Evolutionary conservation across 64 coral and sea anemone genomes (phyloP).

Genomic region (Stichodactyla mertensii): DNA sequence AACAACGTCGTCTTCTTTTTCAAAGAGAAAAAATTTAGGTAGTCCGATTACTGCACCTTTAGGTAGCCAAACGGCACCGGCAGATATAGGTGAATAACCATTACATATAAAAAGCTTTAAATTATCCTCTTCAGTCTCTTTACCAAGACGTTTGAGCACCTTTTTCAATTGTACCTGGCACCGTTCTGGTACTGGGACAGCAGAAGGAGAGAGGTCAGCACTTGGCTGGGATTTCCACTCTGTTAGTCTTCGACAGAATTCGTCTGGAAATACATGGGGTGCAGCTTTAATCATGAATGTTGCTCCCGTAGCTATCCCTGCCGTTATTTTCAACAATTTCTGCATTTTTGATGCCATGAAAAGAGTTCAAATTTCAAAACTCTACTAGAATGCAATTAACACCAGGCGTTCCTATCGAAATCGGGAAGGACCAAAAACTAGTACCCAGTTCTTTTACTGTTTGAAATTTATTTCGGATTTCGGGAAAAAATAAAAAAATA

Average conservation of each 20-base stretch:
- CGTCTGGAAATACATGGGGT: conserved; percentile 43
- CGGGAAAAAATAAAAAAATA: neutral
- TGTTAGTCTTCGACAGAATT: conserved; percentile 16
- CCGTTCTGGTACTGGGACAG: conserved; percentile 3
- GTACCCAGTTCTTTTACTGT: neutral
- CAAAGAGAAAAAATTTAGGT: conserved; percentile 73
- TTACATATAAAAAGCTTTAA: conserved; percentile 78
- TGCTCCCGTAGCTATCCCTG: conserved; percentile 24
- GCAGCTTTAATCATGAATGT: conserved; percentile 30
- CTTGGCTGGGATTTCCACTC: conserved; percentile 27
- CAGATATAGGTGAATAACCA: conserved; percentile 60
- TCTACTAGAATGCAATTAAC: neutral
- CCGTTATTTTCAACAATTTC: conserved; percentile 9
- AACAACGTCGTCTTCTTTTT: conserved; percentile 52
- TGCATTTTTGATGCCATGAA: conserved; percentile 5
- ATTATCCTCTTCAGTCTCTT: conserved; percentile 39
- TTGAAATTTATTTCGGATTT: neutral
- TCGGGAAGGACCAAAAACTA: neutral
- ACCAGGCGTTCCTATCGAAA: neutral
- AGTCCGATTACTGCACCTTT: conserved; percentile 77
- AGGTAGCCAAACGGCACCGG: conserved; percentile 72
- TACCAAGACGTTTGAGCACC: conserved; percentile 39
- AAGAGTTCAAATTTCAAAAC: neutral
- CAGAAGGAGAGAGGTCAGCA: neutral
- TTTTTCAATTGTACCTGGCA: conserved; percentile 53